Conservation (phyloP, 2,113 vertebrate genomes). For the Dendropsophus ebraccatus region DNA sequence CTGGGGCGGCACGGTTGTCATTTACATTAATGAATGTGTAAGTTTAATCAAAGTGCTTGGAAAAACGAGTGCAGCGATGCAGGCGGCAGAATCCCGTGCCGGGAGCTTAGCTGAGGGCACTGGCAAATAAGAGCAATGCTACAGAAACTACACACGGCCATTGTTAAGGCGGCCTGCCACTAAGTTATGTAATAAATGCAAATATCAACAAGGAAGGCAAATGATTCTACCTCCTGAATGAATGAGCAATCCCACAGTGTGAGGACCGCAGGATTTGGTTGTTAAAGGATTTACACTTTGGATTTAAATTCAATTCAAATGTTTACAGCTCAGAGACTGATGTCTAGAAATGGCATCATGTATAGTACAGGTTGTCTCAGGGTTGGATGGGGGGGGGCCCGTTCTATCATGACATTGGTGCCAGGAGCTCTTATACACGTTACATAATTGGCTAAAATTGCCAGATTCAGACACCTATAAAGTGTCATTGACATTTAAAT, state of each 20-base stretch:
- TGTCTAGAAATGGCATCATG: not conserved
- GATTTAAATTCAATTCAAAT: not conserved
- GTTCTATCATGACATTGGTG: not conserved
- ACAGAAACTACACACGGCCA: not conserved
- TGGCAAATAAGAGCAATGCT: not conserved
- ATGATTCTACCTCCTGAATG: not conserved
- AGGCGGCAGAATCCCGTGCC: not conserved
- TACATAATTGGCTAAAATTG: no score
- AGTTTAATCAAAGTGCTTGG: not conserved
- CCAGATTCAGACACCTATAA: no score
- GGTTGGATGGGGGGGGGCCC: not conserved
- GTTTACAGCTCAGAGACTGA: not conserved
- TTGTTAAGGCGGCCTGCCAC: not conserved
- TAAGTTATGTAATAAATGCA: not conserved
- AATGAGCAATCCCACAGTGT: not conserved
- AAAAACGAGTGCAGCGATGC: slow-evolving; percentile 17
- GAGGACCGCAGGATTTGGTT: not conserved
- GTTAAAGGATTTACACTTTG: not conserved
- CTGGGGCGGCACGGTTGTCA: not conserved
- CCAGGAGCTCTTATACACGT: no score
- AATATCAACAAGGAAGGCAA: not conserved
- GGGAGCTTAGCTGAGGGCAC: not conserved
- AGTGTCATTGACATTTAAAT: no score
- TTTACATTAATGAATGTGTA: not conserved
- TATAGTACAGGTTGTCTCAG: not conserved